These are phyloP conservation scores for Athalia rosae DNA, from an alignment of 2,888 invertebrate genomes.

Conservation along the genomic window DNA sequence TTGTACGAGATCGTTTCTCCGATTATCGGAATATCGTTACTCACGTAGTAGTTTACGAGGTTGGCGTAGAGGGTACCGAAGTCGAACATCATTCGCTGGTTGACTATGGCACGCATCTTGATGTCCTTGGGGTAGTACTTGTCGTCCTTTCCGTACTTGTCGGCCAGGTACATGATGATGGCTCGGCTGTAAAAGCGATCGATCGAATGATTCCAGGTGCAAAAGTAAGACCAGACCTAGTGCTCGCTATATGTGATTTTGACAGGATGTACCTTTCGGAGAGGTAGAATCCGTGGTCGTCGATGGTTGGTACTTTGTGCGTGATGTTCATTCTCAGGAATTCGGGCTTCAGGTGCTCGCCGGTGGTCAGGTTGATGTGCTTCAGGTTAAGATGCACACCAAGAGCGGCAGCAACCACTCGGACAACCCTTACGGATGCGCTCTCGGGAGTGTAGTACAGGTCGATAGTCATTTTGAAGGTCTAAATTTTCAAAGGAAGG, in stretches of 20 bases:
- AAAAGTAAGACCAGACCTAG: neutral
- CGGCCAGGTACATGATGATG: constrained; percentile 84
- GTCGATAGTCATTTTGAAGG: constrained; percentile 67
- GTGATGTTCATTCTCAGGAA: constrained; percentile 85
- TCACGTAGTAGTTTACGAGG: constrained; percentile 83
- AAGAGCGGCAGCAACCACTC: constrained; percentile 78
- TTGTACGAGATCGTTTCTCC: neutral
- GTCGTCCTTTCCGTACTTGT: constrained; percentile 85
- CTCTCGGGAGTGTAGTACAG: constrained; percentile 79
- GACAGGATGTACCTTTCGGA: constrained; percentile 79
- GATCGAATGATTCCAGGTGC: neutral
- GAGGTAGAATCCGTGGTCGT: constrained; percentile 84
- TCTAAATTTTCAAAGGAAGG: too few relatives aligned
- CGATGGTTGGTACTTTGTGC: constrained; percentile 87
- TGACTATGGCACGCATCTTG: constrained; percentile 82
- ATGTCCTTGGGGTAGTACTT: constrained; percentile 83
- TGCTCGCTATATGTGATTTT: constrained; percentile 13
- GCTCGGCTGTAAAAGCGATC: constrained; percentile 76
- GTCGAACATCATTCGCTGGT: constrained; percentile 86
- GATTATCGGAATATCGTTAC: constrained; percentile 63
- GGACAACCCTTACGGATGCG: constrained; percentile 78
- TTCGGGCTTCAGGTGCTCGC: constrained; percentile 80
- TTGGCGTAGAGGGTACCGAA: constrained; percentile 84
- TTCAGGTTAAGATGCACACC: constrained; percentile 79
- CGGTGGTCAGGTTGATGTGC: constrained; percentile 76